Evolutionary conservation across 2,888 invertebrate genomes (phyloP).

Genomic region (Xiphydria camelus): DNA sequence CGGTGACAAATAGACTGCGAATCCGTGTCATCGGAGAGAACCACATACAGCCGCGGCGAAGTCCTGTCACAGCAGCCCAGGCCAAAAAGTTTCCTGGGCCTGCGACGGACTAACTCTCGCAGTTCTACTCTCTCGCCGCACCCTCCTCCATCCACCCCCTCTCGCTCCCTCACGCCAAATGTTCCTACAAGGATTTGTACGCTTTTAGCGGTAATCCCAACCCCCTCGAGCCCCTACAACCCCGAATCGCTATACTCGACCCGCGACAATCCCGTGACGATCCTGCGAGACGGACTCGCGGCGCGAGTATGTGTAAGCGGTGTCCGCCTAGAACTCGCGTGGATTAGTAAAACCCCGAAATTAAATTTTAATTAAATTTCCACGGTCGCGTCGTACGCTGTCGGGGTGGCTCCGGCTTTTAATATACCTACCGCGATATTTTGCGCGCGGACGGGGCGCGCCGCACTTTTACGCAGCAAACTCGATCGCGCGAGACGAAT

Average conservation of each 20-base stretch:
- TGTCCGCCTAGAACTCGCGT: constrained; percentile 28
- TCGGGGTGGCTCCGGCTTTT: too few relatives aligned
- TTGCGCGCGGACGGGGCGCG: too few relatives aligned
- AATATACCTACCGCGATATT: too few relatives aligned
- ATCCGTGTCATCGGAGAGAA: constrained; percentile 19
- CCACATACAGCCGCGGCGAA: neutral
- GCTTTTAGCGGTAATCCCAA: constrained; percentile 53
- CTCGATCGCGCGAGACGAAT: too few relatives aligned
- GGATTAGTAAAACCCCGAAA: constrained; percentile 48
- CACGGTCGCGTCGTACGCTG: too few relatives aligned
- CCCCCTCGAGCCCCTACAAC: constrained; percentile 21
- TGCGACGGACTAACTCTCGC: constrained; percentile 28
- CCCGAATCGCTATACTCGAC: constrained; percentile 36
- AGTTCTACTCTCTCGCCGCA: constrained; percentile 8
- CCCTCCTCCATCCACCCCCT: constrained; percentile 7
- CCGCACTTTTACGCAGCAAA: too few relatives aligned
- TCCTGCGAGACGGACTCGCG: constrained; percentile 7
- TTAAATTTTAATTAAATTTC: constrained; percentile 53
- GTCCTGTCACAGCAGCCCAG: constrained; percentile 18
- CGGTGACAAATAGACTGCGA: constrained; percentile 22
- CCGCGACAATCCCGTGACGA: constrained; percentile 11
- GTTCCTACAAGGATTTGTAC: constrained; percentile 49
- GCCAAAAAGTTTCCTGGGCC: constrained; percentile 31
- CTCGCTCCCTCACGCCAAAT: constrained; percentile 12
- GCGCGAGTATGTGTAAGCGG: neutral